Conservation (phyloP, 2,113 vertebrate genomes). For the Paedocypris sp. region DNA sequence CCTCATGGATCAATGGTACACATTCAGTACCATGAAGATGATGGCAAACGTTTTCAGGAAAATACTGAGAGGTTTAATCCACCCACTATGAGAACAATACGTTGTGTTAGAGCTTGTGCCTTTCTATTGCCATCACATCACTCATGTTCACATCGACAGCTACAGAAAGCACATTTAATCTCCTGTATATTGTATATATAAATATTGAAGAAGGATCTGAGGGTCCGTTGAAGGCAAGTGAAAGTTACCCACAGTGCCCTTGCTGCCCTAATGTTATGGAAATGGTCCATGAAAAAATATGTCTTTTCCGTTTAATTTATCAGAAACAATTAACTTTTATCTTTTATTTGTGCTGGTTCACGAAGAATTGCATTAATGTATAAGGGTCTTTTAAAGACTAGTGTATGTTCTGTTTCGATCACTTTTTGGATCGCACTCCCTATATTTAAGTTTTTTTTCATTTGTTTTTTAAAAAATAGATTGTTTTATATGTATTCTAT, state of each 20-base stretch:
- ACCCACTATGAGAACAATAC: no score
- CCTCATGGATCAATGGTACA: slow-evolving; percentile 70
- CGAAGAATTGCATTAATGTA: neutral
- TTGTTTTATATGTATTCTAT: no score
- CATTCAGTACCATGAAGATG: slow-evolving; percentile 49
- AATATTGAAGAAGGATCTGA: no score
- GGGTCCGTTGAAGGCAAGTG: no score
- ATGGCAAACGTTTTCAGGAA: neutral
- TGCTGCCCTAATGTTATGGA: neutral
- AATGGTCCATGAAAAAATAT: no score
- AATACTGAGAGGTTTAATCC: neutral
- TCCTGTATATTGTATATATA: no score
- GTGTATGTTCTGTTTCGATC: slow-evolving; percentile 4
- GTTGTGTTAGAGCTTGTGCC: no score
- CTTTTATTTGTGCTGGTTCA: slow-evolving; percentile 17
- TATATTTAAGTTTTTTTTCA: neutral
- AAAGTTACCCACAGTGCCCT: neutral
- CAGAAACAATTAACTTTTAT: neutral
- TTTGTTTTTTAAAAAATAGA: neutral
- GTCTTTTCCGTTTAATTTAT: no score
- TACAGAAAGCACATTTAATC: no score
- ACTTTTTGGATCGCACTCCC: slow-evolving; percentile 6
- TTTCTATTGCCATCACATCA: no score
- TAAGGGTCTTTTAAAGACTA: neutral
- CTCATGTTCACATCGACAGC: no score